Percentiles rank a stretch among this genome's conserved stretches.
phyloP scores from a whole-genome alignment of 2,888 invertebrate genomes.

The Pseudococcus jackbeardsleyi region DNA sequence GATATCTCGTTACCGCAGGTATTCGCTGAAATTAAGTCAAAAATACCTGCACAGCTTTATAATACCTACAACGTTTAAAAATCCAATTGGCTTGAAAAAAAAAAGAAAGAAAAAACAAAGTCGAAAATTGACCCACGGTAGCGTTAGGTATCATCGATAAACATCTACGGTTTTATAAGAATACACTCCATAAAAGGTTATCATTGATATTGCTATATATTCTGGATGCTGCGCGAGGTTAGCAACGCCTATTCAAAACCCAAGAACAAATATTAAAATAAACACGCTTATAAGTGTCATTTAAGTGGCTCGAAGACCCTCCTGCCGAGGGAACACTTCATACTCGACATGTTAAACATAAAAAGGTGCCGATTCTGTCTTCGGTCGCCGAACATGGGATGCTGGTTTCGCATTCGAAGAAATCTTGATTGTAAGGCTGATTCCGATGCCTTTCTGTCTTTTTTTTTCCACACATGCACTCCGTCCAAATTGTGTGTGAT shows the following conservation, averaged over 20 bases:
- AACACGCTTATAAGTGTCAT: constrained; percentile 57
- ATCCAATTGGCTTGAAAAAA: background rate
- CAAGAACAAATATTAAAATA: constrained; percentile 58
- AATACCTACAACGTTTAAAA: background rate
- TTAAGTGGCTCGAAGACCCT: constrained; percentile 57
- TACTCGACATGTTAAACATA: constrained; percentile 58
- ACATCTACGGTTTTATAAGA: constrained; percentile 33
- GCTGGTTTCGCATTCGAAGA: constrained; percentile 54
- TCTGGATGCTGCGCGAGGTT: constrained; percentile 25
- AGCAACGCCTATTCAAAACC: constrained; percentile 38
- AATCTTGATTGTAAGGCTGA: constrained; percentile 55
- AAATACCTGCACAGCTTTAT: constrained; percentile 39
- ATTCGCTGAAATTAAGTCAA: background rate
- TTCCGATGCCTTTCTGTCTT: constrained; percentile 44
- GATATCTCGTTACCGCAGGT: constrained; percentile 19
- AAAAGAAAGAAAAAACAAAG: constrained; percentile 7
- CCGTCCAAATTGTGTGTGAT: background rate
- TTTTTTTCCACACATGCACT: background rate
- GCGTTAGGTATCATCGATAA: constrained; percentile 49
- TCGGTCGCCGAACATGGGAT: constrained; percentile 9
- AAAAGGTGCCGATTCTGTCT: constrained; percentile 59
- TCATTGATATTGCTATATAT: constrained; percentile 57
- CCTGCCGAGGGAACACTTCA: constrained; percentile 58
- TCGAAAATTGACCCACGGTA: constrained; percentile 57
- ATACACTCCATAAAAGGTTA: constrained; percentile 43